Conservation (phyloP, 2,797 vertebrate species). For the Chrysocyon brachyurus region DNA sequence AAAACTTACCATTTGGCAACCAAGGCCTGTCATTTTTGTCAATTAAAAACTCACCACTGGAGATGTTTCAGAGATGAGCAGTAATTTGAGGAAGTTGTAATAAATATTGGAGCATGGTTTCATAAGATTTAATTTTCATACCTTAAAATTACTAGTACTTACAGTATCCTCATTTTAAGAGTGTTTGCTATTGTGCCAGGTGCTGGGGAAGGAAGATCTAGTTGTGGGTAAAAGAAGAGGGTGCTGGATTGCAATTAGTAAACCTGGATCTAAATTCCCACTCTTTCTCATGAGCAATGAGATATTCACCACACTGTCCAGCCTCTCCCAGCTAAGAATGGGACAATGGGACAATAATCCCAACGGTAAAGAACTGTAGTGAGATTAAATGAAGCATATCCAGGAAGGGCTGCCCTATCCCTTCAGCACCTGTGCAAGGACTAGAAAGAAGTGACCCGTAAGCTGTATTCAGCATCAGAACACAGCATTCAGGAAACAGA, state of each 20-base stretch:
- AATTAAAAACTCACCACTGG: constrained; percentile 80
- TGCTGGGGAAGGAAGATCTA: not conserved
- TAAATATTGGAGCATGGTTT: not conserved
- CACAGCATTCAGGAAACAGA: not conserved
- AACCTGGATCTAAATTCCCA: not conserved
- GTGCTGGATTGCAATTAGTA: not conserved
- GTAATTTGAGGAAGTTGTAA: constrained; percentile 72
- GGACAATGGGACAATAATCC: not conserved
- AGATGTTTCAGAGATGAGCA: constrained; percentile 74
- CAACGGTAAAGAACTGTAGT: not conserved
- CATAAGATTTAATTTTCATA: not conserved
- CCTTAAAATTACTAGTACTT: not conserved
- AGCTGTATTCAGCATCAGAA: not conserved
- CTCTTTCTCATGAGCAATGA: not conserved
- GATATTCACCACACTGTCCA: not conserved
- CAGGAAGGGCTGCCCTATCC: not conserved
- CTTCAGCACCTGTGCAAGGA: not conserved
- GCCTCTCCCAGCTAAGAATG: not conserved
- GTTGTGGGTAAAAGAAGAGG: not conserved
- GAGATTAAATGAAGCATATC: not conserved
- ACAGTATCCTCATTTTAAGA: not conserved
- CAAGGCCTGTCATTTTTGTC: constrained; percentile 72
- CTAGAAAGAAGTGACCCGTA: not conserved
- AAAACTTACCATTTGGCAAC: constrained; percentile 83
- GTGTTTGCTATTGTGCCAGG: not conserved